A percentile compares a stretch with the other conserved stretches of the same genome.
Conservation (phyloP, 64 coral and sea anemone species). For the Montipora capricornis region DNA sequence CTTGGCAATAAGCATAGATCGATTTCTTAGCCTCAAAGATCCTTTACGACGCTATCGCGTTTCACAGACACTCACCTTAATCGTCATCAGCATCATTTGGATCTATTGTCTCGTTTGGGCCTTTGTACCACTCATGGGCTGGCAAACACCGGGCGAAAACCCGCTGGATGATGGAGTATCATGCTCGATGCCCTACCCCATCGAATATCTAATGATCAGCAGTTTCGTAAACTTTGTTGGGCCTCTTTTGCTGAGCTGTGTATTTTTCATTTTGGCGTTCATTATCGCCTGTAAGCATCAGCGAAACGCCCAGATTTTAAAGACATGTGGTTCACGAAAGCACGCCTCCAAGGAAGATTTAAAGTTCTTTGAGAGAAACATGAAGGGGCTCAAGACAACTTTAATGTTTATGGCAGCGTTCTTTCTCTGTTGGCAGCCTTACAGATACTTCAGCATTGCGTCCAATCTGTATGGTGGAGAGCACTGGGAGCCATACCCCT, state of each 20-base stretch:
- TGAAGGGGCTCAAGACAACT: slow-evolving; percentile 23
- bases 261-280: slow-evolving; percentile 21
- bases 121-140: slow-evolving; percentile 84
- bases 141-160: slow-evolving; percentile 14
- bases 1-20: slow-evolving; percentile 86
- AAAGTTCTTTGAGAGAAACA: not conserved
- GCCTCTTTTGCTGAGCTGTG: not conserved
- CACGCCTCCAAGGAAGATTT: not conserved
- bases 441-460: slow-evolving; percentile 20
- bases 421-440: slow-evolving; percentile 37
- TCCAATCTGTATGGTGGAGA: slow-evolving; percentile 8
- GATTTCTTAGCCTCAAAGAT: slow-evolving; percentile 73
- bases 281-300: slow-evolving; percentile 18
- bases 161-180: not conserved
- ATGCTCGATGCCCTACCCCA: not conserved
- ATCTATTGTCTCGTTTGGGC: slow-evolving; percentile 72
- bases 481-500: not conserved
- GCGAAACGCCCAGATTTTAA: not conserved
- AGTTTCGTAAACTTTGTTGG: not conserved
- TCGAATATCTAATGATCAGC: not conserved
- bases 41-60: slow-evolving; percentile 65
- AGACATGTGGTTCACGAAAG: not conserved
- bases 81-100: slow-evolving; percentile 71
- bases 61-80: slow-evolving; percentile 8
- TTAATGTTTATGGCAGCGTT: slow-evolving; percentile 21